Base-by-base conservation (phyloP, 2,888 invertebrate species). In the Noctua pronuba region DNA sequence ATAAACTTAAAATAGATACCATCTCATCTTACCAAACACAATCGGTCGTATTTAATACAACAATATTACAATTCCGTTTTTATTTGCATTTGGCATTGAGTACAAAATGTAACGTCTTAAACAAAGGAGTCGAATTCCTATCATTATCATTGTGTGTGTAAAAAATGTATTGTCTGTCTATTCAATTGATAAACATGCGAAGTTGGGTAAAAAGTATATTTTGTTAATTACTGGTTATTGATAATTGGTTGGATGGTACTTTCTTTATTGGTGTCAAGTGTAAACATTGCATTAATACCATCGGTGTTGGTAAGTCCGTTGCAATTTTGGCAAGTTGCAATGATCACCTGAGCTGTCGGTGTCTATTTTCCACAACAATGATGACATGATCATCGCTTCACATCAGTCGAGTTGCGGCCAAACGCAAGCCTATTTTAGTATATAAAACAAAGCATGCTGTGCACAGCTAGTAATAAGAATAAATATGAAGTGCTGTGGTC, bases 21-120 rank as follows among this genome's bases (percentile, higher is more conserved):
- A 85, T 80, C 77, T 77, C 58, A 66, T 52, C n/a, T 21, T 49
- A 35, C 60, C 41, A 69, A 46, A 77, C 62, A 73, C 62, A 80
- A 75, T 69, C 58, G 85, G 58, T 65, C 31, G 62, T 79, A 77
- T 83, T 55, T 49, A 74, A 82, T 75, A 55, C 62, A 73, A 69
- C 58, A 66, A 67, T 83, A 73, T 65, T 77, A 72, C 74, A 69
- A 76, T 82, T 79, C 49, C 31, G 38, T 73, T 82, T 85, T 70
- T 77, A 86, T 88, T 88, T 77, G 73, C 80, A 86, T 88, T 79
- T 79, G 83, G 80, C 88, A 87, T 88, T 86, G 88, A 86, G 38
- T 58, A 73, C 70, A 65, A 79, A 70, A 69, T 73, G 58, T 76
- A 69, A 69, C 65, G 72, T 60, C 73, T 55, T 55, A 75, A 71